Evolutionary conservation across 2,797 vertebrate species (phyloP).

Genomic region (Cuculus canorus): DNA sequence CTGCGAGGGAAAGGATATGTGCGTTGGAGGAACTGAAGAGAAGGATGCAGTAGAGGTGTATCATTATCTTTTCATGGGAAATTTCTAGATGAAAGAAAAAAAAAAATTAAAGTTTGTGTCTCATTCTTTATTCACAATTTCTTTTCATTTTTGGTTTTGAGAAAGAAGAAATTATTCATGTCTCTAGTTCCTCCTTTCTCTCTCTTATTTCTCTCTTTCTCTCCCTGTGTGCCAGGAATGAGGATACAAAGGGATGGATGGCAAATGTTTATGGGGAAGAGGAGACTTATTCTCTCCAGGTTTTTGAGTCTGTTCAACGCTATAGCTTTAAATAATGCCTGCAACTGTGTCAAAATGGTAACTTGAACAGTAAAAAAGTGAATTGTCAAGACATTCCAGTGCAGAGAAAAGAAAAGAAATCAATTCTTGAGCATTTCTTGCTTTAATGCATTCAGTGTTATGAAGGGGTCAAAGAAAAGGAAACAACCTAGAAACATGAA

Average conservation of each 20-base stretch:
- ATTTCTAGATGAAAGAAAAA: conserved; percentile 24
- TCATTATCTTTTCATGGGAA: conserved; percentile 31
- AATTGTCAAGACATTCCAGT: not conserved
- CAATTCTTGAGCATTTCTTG: conserved; percentile 25
- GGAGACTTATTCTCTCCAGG: not conserved
- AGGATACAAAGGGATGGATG: conserved; percentile 26
- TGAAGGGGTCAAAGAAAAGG: not conserved
- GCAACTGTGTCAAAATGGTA: conserved; percentile 2
- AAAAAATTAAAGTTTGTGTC: not conserved
- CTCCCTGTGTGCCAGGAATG: not conserved
- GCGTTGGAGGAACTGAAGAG: not conserved
- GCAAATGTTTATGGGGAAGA: conserved; percentile 26
- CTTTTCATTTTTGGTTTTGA: conserved; percentile 39
- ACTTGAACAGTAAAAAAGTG: not conserved
- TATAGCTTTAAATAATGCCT: conserved; percentile 28
- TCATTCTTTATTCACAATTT: conserved; percentile 26
- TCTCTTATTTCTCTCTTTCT: not conserved
- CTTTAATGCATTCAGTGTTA: conserved; percentile 21
- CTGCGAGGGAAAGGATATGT: not conserved
- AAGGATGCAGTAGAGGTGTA: not conserved
- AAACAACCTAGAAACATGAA: not conserved
- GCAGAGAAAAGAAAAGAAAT: conserved; percentile 10
- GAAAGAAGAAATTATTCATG: conserved; percentile 43
- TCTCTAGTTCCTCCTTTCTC: not conserved
- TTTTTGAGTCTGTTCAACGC: conserved; percentile 4